These are phyloP conservation scores for Euglossa dilemma DNA, from an alignment of 1,140 invertebrate genomes.

Conservation along the genomic window DNA sequence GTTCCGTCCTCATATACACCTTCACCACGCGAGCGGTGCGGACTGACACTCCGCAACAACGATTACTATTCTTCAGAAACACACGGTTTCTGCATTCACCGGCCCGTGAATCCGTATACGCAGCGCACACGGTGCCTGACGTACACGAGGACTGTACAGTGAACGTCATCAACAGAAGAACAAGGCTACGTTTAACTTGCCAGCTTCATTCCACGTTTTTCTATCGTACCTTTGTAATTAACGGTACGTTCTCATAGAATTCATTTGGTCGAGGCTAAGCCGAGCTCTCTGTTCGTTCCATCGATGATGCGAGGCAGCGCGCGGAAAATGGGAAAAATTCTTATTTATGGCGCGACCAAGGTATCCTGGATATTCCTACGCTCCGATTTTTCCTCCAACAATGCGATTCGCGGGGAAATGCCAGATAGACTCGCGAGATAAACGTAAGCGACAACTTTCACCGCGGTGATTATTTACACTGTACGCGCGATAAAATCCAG, in stretches of 20 bases:
- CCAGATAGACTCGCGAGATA: too few relatives aligned
- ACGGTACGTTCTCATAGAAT: neutral
- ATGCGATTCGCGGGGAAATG: too few relatives aligned
- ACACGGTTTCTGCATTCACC: conserved; percentile 63
- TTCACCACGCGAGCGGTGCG: conserved; percentile 5
- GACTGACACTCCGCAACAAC: conserved; percentile 44
- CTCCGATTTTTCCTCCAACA: neutral
- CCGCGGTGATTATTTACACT: conserved; percentile 10
- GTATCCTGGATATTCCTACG: neutral
- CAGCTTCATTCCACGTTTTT: conserved; percentile 21
- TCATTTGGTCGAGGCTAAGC: neutral
- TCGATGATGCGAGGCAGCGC: neutral
- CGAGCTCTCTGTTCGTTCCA: neutral
- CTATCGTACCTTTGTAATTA: neutral
- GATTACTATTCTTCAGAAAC: conserved; percentile 63
- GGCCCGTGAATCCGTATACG: conserved; percentile 65
- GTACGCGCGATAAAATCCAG: conserved; percentile 28
- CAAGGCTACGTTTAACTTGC: conserved; percentile 39
- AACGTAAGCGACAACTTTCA: conserved; percentile 24
- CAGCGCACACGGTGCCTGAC: neutral
- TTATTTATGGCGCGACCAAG: neutral
- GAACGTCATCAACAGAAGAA: conserved; percentile 32
- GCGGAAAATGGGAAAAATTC: conserved; percentile 6
- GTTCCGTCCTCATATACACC: conserved; percentile 6
- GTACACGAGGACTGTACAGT: neutral